phyloP scores from a whole-genome alignment of 2,888 invertebrate species.

The Panopea generosa region DNA sequence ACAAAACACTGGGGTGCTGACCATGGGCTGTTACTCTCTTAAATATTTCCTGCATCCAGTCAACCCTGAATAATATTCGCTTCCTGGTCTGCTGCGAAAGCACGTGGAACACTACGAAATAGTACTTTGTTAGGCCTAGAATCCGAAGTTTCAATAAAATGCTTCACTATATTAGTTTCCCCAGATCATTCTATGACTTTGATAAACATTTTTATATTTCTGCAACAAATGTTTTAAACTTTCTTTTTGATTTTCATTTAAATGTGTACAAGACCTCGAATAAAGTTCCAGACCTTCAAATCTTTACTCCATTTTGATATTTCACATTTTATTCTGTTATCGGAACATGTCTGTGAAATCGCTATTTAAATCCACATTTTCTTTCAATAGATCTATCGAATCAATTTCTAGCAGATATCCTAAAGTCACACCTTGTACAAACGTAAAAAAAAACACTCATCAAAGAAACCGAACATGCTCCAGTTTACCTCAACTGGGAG shows the following conservation, averaged over 20 bases:
- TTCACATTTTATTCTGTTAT: background rate
- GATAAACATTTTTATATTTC: conserved; percentile 35
- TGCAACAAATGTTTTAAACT: conserved; percentile 15
- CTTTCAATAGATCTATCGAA: background rate
- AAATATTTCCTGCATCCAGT: conserved; percentile 22
- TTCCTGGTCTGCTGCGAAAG: conserved; percentile 30
- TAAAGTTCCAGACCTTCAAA: background rate
- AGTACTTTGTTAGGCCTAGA: conserved; percentile 26
- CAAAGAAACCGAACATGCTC: too few relatives aligned
- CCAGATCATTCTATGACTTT: conserved; percentile 28
- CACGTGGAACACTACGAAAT: conserved; percentile 27
- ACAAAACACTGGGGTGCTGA: conserved; percentile 46
- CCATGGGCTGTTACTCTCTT: conserved; percentile 36
- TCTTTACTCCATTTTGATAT: background rate
- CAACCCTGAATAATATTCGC: conserved; percentile 23
- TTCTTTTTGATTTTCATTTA: background rate
- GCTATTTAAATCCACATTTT: background rate
- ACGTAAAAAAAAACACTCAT: too few relatives aligned
- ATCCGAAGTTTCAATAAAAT: conserved; percentile 24
- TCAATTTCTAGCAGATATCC: background rate
- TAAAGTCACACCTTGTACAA: background rate
- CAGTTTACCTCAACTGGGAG: too few relatives aligned
- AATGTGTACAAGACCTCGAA: background rate
- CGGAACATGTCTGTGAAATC: background rate
- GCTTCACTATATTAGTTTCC: conserved; percentile 33